Evolutionary conservation across 2,888 invertebrate genomes (phyloP), one percentile per base, ranked within the genome.

Genomic region (Linnaemya vulpina): DNA sequence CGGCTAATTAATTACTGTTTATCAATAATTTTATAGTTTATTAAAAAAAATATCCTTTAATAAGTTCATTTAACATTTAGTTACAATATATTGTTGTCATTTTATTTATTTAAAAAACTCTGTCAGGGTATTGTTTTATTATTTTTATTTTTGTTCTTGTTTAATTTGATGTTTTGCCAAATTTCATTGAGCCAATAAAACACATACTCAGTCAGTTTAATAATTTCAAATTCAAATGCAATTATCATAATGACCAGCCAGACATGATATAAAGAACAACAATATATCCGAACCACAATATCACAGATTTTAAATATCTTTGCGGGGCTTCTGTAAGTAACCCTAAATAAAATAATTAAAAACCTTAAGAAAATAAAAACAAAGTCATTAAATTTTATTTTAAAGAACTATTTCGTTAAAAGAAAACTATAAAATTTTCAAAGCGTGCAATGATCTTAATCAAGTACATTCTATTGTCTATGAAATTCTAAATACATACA

Each of bases 91-190:
- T 60, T 49, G 4, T 5, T 71, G 46, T 46, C 30, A 30, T 73
- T 49, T 73, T 60, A 20, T 17, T 22, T 9, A 30, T 17, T 46
- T 40, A 7, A 10, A 25, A 60, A 35, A 46, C 15, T 35, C 15
- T 73, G 51, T 53, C 1, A 49, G 4, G 2, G n/a, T 25, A 15
- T 43, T 53, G 7, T 20, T 51, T 20, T 15, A 17, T 51, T 7
- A 1, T 75, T 63, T 63, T 25, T 40, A 9, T 38, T 53, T 70
- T 53, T 13, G 0, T 40, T 22, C 11, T 25, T 65, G n/a, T 43
- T 70, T 40, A 38, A 60, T 58, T 75, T 83, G 82, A 73, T 65
- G 63, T 43, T 77, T 60, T 83, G 82, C 82, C 82, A 83, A 82
- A 77, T 77, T 73, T 77, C 63, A 82, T 76, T 82, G 63, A 77